Evolutionary conservation across 2,888 invertebrate genomes (phyloP), one percentile per base, ranked within the genome.

Genomic region (Eupithecia dodoneata): DNA sequence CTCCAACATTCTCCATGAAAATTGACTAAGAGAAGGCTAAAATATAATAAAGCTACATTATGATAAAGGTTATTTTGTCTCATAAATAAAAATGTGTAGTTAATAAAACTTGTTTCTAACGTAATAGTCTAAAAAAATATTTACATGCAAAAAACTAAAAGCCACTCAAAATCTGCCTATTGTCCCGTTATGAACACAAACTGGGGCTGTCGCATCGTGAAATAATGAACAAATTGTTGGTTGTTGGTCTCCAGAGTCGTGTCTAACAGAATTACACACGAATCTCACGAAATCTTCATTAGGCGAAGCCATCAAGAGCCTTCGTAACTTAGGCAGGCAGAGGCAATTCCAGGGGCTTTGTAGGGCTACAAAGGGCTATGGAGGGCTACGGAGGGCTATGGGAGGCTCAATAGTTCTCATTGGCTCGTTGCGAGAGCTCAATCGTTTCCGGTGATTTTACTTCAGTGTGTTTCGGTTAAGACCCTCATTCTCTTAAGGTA

Each of bases 401-500:
- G 69, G 45, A 66, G 69, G 69, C 75, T 76, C 71, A 52, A 66
- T 59, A 63, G 69, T 73, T 44, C 67, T 55, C 55, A 67, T 67
- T 30, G 67, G 47, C 49, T 70, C 45, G 45, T 55, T 18, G 47
- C 47, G 18, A 52, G 55, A 49, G 76, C 75, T 67, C 41, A 73
- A 71, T 49, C 49, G 73, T 78, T 77, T 78, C 77, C 72, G 72
- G 74, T 75, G 77, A 75, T 74, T 72, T 70, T 63, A 69, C 63
- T 69, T 55, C 74, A 75, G 72, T 74, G 63, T 71, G 67, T 74
- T 77, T 63, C 59, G 74, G 65, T 63, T 63, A 49, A 42, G 10
- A 66, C 42, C 66, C 42, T 66, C 15, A 15, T 42, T 66, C 66
- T 66, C 66, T 42, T 41, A 15, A 66, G 2, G 66, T 6, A 4